Evolutionary conservation across 2,888 invertebrate species (phyloP).

Genomic region (Lissocephala sabroskyi): DNA sequence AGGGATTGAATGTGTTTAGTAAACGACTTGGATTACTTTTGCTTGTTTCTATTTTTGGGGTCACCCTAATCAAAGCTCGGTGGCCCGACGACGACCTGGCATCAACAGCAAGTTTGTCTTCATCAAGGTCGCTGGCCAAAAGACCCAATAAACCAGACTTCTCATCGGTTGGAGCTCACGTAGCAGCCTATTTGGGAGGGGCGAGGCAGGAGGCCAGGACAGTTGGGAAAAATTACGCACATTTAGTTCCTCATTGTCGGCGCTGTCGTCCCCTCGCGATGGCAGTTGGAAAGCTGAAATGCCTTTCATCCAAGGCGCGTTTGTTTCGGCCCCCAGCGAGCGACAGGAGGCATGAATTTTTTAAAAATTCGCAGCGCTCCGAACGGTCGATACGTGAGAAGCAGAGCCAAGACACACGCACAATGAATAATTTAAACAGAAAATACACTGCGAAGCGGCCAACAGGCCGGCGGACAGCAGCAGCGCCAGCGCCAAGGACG

Average conservation of each 20-base stretch:
- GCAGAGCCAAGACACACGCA: slow-evolving; percentile 25
- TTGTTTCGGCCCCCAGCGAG: slow-evolving; percentile 32
- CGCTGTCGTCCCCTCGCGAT: too few species aligned
- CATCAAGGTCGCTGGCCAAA: neutral
- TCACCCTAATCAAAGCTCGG: slow-evolving; percentile 1
- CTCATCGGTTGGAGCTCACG: neutral
- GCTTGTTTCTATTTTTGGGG: too few species aligned
- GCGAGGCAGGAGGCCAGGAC: too few species aligned
- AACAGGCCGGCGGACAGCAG: slow-evolving; percentile 8
- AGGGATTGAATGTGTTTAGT: too few species aligned
- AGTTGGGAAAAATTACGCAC: slow-evolving; percentile 63
- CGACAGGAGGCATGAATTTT: slow-evolving; percentile 59
- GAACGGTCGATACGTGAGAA: slow-evolving; percentile 10
- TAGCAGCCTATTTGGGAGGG: slow-evolving; percentile 27
- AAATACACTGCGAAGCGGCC: neutral
- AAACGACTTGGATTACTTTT: too few species aligned
- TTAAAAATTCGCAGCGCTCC: slow-evolving; percentile 44
- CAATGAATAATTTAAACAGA: slow-evolving; percentile 56
- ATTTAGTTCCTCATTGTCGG: slow-evolving; percentile 52
- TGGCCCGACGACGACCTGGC: neutral
- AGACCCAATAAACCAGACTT: neutral
- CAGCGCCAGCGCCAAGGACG: slow-evolving; percentile 6
- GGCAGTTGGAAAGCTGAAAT: too few species aligned
- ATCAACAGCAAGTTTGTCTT: neutral
- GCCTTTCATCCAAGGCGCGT: slow-evolving; percentile 1